These are phyloP conservation scores for Venustoraphidia nigricollis DNA, from an alignment of 2,888 invertebrate genomes.

Conservation along the genomic window DNA sequence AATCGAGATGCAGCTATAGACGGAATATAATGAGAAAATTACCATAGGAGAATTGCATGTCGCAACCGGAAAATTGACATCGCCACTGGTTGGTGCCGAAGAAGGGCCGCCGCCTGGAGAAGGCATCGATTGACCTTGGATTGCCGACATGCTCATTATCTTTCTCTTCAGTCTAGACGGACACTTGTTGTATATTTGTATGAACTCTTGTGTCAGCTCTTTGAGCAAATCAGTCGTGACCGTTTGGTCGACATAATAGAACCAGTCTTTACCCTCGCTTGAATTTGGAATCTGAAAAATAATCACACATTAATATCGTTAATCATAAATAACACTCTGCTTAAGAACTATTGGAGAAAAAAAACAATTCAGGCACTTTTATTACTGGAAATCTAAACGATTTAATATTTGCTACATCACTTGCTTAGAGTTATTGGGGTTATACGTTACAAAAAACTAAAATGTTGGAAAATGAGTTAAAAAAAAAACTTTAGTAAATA, in stretches of 20 bases:
- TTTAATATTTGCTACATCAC: too few relatives aligned
- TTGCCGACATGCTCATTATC: constrained; percentile 53
- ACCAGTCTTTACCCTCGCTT: constrained; percentile 89
- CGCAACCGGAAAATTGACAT: background rate
- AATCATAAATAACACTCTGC: too few relatives aligned
- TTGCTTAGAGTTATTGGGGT: too few relatives aligned
- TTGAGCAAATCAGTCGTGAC: constrained; percentile 76
- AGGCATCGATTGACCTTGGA: constrained; percentile 22
- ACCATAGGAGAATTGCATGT: constrained; percentile 3
- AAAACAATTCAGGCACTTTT: too few relatives aligned
- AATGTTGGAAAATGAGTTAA: too few relatives aligned
- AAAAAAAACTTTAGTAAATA: too few relatives aligned
- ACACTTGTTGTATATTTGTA: constrained; percentile 84
- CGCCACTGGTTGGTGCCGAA: background rate
- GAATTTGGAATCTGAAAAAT: constrained; percentile 72
- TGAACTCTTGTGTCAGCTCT: constrained; percentile 74
- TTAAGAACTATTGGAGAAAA: too few relatives aligned
- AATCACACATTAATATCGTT: background rate
- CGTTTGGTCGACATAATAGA: constrained; percentile 81
- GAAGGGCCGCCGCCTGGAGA: constrained; percentile 15
- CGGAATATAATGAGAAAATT: background rate
- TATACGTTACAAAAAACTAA: too few relatives aligned
- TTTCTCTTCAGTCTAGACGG: constrained; percentile 81
- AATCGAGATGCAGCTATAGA: background rate
- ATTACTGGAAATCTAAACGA: too few relatives aligned